Percentiles rank a stretch among this genome's conserved stretches.
These are phyloP conservation scores for Hartigia nigra DNA, from an alignment of 2,888 invertebrate species.

Conservation along the genomic window DNA sequence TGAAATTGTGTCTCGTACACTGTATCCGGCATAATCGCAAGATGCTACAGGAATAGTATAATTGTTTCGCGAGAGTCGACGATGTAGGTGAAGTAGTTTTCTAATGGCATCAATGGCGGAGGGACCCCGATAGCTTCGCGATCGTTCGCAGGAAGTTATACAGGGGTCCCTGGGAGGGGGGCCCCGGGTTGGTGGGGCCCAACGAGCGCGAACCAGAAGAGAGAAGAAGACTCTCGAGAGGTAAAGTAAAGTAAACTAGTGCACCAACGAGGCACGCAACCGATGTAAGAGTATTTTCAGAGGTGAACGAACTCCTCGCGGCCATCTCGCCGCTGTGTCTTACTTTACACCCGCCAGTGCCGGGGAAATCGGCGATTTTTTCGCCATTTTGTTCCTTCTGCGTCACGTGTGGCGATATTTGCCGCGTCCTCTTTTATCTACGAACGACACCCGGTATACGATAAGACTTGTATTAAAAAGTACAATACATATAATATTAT, in stretches of 20 bases:
- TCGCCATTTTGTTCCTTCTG: constrained; percentile 15
- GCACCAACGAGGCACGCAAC: constrained; percentile 58
- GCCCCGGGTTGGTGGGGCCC: constrained; percentile 10
- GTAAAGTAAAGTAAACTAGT: constrained; percentile 55
- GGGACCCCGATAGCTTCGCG: constrained; percentile 28
- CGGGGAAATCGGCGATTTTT: constrained; percentile 36
- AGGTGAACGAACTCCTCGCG: constrained; percentile 58
- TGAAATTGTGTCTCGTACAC: not conserved
- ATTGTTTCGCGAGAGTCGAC: constrained; percentile 12
- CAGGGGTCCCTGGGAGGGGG: constrained; percentile 6
- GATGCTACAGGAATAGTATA: not conserved
- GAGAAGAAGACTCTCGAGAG: constrained; percentile 10
- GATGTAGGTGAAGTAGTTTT: constrained; percentile 52
- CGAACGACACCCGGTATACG: not conserved
- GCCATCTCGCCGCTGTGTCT: constrained; percentile 36
- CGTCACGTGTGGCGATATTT: constrained; percentile 20
- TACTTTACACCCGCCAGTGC: constrained; percentile 32
- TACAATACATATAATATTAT: not conserved
- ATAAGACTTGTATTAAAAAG: not conserved
- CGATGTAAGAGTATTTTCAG: constrained; percentile 62
- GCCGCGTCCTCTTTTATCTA: constrained; percentile 17
- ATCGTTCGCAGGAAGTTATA: constrained; percentile 11
- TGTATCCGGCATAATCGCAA: not conserved
- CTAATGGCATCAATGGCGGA: constrained; percentile 36
- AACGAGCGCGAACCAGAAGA: constrained; percentile 8